Evolutionary conservation across 2,888 invertebrate genomes (phyloP), one percentile per base, ranked within the genome.

Genomic region (Trichopria drosophilae): DNA sequence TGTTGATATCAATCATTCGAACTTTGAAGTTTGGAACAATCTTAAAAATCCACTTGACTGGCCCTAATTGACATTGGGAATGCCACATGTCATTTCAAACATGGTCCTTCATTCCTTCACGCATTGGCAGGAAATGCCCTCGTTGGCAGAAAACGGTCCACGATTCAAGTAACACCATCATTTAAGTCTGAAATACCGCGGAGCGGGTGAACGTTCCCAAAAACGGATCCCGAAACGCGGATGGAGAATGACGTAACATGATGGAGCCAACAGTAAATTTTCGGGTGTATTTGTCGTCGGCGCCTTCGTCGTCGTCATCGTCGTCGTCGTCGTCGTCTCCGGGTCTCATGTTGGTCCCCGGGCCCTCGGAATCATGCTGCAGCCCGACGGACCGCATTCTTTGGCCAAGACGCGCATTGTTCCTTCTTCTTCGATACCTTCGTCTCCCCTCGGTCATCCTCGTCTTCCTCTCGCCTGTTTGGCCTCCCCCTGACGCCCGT

Each of bases 371-470:
- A n/a, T n/a, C n/a, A n/a, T n/a, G 51, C 37, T 39, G 65, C 62
- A 53, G 65, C 69, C 73, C 72, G 73, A 72, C 75, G 72, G 72
- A 72, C 74, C 69, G 68, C 74, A 75, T 75, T 75, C 74, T 75
- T 73, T 66, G n/a, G 67, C 65, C 66, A 65, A 69, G 69, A 72
- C 67, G 71, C 72, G 73, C 75, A 75, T 75, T 75, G 75, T 75
- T 74, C 70, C 58, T 42, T 64, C 63, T 58, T 58, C 62, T 58
- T 55, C 53, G 48, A 44, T 45, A 57, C 53, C 51, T 53, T 48
- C 35, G 4, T 37, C 18, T 20, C 53, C 60, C 61, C 42, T 29
- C 42, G 40, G 31, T 47, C 50, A 57, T 57, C 54, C 50, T 55
- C 48, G 45, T 50, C 57, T 53, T 58, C 45, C 53, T 51, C 43